These are phyloP conservation scores for Cydia fagiglandana DNA, from an alignment of 1,140 invertebrate genomes.

Conservation along the genomic window DNA sequence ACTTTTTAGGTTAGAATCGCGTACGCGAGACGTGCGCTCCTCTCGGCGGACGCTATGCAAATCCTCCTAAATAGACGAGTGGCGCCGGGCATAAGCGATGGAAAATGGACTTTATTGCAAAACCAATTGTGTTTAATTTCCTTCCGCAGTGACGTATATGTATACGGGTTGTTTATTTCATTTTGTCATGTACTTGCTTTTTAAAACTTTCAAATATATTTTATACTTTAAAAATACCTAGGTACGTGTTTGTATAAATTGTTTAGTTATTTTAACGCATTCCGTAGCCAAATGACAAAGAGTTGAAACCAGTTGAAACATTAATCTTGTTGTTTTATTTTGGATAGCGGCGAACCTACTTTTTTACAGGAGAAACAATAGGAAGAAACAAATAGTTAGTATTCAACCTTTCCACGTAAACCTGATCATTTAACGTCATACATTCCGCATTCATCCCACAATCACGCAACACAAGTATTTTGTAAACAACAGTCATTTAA, in stretches of 20 bases:
- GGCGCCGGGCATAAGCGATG: background rate
- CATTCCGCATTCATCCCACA: background rate
- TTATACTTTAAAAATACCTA: no score
- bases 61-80: conserved; percentile 8
- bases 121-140: background rate
- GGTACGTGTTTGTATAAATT: no score
- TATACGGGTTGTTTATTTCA: background rate
- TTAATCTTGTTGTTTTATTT: no score
- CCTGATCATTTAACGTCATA: background rate
- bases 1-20: background rate
- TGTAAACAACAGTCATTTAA: background rate
- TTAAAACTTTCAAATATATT: no score
- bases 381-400: background rate
- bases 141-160: background rate
- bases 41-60: background rate
- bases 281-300: no score
- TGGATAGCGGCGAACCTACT: no score
- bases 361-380: background rate
- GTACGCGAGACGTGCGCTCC: background rate
- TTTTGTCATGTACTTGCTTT: background rate
- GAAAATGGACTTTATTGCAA: background rate
- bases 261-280: no score
- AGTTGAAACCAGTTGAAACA: no score
- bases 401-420: background rate
- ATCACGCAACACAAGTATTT: background rate